Percentiles rank a stretch among this genome's conserved stretches.
phyloP scores from a whole-genome alignment of 2,797 vertebrate species.

The Gallirallus australis region DNA sequence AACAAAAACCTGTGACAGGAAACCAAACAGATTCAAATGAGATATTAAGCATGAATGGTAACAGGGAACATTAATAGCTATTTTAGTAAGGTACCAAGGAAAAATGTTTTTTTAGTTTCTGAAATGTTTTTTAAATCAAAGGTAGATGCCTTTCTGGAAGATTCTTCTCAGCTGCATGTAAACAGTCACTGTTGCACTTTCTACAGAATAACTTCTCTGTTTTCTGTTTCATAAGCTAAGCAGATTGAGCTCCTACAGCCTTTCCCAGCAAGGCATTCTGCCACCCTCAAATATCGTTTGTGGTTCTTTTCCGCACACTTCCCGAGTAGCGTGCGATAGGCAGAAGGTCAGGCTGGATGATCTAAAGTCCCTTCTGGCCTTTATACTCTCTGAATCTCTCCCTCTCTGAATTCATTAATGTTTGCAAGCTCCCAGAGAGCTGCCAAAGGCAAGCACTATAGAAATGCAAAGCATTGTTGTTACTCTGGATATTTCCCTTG shows the following conservation, averaged over 20 bases:
- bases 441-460: constrained; percentile 61
- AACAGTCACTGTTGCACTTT: background rate
- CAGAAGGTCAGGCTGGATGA: constrained; percentile 66
- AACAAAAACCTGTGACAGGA: background rate
- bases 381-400: constrained; percentile 58
- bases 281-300: constrained; percentile 54
- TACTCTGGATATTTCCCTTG: constrained; percentile 52
- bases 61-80: background rate
- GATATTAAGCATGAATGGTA: background rate
- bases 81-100: background rate
- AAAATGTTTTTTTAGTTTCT: background rate
- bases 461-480: constrained; percentile 64
- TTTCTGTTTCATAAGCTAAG: constrained; percentile 25
- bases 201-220: background rate
- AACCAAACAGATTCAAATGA: background rate
- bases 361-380: constrained; percentile 72
- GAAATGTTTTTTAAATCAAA: background rate
- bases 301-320: constrained; percentile 45
- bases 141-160: background rate
- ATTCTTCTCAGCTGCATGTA: background rate
- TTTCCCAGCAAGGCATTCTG: constrained; percentile 30
- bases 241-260: constrained; percentile 49
- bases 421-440: constrained; percentile 62
- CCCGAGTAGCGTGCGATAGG: background rate
- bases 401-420: constrained; percentile 69